A percentile compares a stretch with the other conserved stretches of the same genome.
These are phyloP conservation scores for Tiliacea citrago DNA, from an alignment of 2,888 invertebrate species.

Conservation along the genomic window DNA sequence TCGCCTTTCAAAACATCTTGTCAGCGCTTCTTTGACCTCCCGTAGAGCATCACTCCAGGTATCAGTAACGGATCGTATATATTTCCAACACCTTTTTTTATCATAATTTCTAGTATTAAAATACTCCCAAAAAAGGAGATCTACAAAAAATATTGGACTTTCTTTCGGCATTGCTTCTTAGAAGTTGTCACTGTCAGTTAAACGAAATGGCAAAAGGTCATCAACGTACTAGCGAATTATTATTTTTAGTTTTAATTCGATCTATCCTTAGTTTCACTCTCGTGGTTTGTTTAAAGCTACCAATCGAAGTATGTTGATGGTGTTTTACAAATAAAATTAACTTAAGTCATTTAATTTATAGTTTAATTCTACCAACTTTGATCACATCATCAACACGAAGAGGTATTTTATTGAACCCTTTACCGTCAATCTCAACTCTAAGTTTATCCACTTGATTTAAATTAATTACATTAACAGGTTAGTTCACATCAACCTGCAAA, in stretches of 20 bases:
- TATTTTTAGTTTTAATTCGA: neutral
- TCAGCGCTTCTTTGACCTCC: constrained; percentile 52
- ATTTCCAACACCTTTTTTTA: constrained; percentile 53
- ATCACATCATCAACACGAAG: neutral
- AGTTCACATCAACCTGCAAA: constrained; percentile 51
- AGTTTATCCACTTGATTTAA: constrained; percentile 35
- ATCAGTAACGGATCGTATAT: constrained; percentile 35
- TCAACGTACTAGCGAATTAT: neutral
- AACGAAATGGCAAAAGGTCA: constrained; percentile 6
- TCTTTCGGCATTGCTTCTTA: constrained; percentile 34
- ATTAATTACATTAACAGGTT: constrained; percentile 46
- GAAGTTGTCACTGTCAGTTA: constrained; percentile 11
- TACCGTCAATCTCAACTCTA: neutral
- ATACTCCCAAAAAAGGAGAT: neutral
- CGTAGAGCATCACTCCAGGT: constrained; percentile 52
- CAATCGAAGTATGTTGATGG: neutral
- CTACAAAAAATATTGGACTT: constrained; percentile 25
- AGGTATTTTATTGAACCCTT: neutral
- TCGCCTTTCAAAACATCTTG: constrained; percentile 56
- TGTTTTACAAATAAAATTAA: neutral
- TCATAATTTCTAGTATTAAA: constrained; percentile 28
- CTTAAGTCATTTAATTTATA: neutral
- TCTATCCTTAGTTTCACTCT: neutral
- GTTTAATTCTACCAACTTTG: neutral
- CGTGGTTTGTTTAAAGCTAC: neutral